Evolutionary conservation across 2,113 vertebrate species (phyloP).

Genomic region (Xiphophorus hellerii): DNA sequence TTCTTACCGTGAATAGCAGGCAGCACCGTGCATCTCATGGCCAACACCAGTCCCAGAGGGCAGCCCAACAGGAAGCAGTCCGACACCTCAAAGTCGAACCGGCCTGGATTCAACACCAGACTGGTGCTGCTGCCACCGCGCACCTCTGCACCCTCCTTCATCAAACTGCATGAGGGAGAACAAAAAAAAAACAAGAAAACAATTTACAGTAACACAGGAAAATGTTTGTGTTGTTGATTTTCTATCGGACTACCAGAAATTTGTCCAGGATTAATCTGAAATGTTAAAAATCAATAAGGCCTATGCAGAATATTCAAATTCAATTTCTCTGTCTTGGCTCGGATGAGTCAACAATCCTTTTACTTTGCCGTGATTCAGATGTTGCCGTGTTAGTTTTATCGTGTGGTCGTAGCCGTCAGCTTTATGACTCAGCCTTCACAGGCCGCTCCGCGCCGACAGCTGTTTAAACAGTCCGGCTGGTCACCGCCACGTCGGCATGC

Average conservation of each 20-base stretch:
- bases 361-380: conserved; percentile 4
- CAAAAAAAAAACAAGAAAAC: background rate
- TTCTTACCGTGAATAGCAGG: conserved; percentile 88
- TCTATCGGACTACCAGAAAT: background rate
- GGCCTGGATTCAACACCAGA: conserved; percentile 84
- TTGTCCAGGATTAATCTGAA: background rate
- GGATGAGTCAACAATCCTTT: conserved; percentile 31
- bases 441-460: conserved; percentile 25
- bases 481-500: conserved; percentile 21
- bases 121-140: conserved; percentile 74
- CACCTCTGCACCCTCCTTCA: conserved; percentile 85
- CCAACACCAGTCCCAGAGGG: conserved; percentile 92
- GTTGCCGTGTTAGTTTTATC: conserved; percentile 32
- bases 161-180: conserved; percentile 71
- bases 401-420: conserved; percentile 18
- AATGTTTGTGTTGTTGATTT: too few species aligned
- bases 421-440: conserved; percentile 53
- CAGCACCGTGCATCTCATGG: conserved; percentile 95
- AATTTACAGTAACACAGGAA: too few species aligned
- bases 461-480: conserved; percentile 37
- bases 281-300: conserved; percentile 3
- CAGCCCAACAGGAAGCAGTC: conserved; percentile 97
- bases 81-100: conserved; percentile 94
- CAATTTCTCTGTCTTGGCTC: background rate
- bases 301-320: background rate